A percentile compares a stretch with the other conserved stretches of the same genome.
Evolutionary conservation across 2,888 invertebrate species (phyloP).

Genomic region (Aleiodes leptofemur): DNA sequence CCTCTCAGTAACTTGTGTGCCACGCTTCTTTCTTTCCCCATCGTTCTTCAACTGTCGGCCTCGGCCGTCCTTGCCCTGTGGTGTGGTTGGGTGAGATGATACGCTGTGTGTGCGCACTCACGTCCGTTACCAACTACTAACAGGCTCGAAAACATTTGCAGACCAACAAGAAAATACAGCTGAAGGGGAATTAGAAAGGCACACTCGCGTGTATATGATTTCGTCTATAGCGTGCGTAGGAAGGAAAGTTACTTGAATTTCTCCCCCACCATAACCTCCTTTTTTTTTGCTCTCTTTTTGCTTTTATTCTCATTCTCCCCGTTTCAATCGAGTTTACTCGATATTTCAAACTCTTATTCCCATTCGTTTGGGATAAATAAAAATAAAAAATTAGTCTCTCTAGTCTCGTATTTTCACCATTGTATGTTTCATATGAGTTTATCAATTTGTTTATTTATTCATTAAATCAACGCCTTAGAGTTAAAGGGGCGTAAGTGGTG

Average conservation of each 20-base stretch:
- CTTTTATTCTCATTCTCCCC: constrained; percentile 27
- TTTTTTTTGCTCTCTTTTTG: constrained; percentile 8
- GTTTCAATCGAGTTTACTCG: constrained; percentile 38
- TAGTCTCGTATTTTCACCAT: too few species aligned
- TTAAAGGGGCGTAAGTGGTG: too few species aligned
- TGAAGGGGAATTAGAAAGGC: constrained; percentile 69
- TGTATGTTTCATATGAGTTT: too few species aligned
- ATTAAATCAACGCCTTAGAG: too few species aligned
- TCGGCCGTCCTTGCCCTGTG: constrained; percentile 75
- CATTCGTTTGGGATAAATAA: neutral
- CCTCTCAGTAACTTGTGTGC: constrained; percentile 44
- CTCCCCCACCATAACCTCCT: constrained; percentile 34
- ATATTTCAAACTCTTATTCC: constrained; percentile 30
- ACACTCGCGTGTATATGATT: constrained; percentile 54
- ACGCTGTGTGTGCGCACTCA: constrained; percentile 33
- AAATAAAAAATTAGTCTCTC: too few species aligned
- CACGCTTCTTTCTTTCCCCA: constrained; percentile 10
- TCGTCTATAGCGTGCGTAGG: constrained; percentile 63
- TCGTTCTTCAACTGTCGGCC: constrained; percentile 63
- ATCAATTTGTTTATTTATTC: too few species aligned
- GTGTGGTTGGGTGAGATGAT: constrained; percentile 56
- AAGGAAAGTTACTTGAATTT: constrained; percentile 68
- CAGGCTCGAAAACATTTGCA: constrained; percentile 68
- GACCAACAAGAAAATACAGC: constrained; percentile 43
- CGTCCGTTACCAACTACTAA: constrained; percentile 64